Evolutionary conservation across 1,140 invertebrate species (phyloP).

Genomic region (Macrocentrus cingulum): DNA sequence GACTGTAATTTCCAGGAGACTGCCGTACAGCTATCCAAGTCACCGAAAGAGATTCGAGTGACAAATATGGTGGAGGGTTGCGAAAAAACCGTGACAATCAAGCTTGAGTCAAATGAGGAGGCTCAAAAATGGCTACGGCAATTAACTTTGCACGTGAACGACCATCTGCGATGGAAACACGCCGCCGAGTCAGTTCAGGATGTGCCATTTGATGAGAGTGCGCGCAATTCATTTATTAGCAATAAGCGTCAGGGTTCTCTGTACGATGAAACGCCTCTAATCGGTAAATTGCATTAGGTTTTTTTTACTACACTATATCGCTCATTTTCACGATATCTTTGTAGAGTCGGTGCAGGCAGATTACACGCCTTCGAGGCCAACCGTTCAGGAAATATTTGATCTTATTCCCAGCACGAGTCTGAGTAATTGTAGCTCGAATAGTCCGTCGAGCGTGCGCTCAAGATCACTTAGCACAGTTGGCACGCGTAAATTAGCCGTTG

Average conservation of each 20-base stretch:
- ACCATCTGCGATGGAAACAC: constrained; percentile 65
- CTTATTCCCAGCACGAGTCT: constrained; percentile 57
- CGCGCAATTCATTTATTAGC: constrained; percentile 55
- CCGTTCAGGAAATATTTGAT: constrained; percentile 59
- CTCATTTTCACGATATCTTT: constrained; percentile 32
- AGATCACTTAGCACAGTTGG: constrained; percentile 52
- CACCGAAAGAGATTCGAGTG: constrained; percentile 51
- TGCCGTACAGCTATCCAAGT: constrained; percentile 44
- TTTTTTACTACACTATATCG: no score
- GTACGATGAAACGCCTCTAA: constrained; percentile 65
- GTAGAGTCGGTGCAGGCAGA: constrained; percentile 52
- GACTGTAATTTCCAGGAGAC: constrained; percentile 45
- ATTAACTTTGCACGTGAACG: constrained; percentile 56
- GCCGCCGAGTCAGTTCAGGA: constrained; percentile 66
- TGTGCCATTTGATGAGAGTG: constrained; percentile 59
- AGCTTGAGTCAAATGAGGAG: constrained; percentile 52
- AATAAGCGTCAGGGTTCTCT: constrained; percentile 61
- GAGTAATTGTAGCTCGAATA: constrained; percentile 54
- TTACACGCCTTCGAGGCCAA: constrained; percentile 46
- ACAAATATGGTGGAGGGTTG: constrained; percentile 51
- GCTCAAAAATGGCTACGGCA: constrained; percentile 57
- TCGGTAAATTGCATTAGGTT: constrained; percentile 51
- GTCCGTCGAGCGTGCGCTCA: constrained; percentile 55
- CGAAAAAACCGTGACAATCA: constrained; percentile 45
- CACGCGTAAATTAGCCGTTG: constrained; percentile 44